phyloP scores from a whole-genome alignment of 2,797 vertebrate genomes.

The Ciconia nigra region DNA sequence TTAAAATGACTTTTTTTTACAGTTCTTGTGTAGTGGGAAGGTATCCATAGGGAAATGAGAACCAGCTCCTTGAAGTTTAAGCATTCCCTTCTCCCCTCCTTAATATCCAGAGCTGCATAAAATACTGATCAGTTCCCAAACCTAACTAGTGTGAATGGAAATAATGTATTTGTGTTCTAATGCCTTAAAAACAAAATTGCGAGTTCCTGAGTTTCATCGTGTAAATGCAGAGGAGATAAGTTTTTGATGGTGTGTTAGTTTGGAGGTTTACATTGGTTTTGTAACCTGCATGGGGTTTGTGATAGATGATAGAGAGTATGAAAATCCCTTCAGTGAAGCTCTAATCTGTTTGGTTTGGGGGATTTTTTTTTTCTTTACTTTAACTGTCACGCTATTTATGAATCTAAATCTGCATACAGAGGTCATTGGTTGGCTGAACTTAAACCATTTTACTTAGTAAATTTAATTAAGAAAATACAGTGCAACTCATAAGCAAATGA shows the following conservation, averaged over 20 bases:
- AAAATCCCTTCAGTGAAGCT: constrained; percentile 48
- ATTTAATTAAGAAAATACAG: constrained; percentile 87
- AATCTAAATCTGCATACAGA: constrained; percentile 74
- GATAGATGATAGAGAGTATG: background rate
- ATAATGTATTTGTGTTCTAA: background rate
- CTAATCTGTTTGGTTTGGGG: constrained; percentile 69
- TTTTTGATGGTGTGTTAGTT: background rate
- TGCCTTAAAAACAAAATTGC: background rate
- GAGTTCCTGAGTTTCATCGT: background rate
- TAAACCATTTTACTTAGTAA: constrained; percentile 83
- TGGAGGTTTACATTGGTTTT: background rate
- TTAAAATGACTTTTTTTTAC: fast-evolving
- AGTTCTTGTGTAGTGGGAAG: background rate
- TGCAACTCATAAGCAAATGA: constrained; percentile 86
- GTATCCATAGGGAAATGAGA: background rate
- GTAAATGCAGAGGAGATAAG: background rate
- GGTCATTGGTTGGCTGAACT: constrained; percentile 82
- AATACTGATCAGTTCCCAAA: background rate
- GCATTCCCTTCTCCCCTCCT: background rate
- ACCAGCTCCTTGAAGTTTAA: background rate
- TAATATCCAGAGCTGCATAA: background rate
- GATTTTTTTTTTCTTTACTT: background rate
- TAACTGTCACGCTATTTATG: constrained; percentile 74
- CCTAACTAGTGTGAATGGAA: background rate
- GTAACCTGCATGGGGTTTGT: background rate